Percentiles rank a stretch among this genome's conserved stretches.
phyloP scores from a whole-genome alignment of 2,113 vertebrate genomes.

The Gila orcuttii region DNA sequence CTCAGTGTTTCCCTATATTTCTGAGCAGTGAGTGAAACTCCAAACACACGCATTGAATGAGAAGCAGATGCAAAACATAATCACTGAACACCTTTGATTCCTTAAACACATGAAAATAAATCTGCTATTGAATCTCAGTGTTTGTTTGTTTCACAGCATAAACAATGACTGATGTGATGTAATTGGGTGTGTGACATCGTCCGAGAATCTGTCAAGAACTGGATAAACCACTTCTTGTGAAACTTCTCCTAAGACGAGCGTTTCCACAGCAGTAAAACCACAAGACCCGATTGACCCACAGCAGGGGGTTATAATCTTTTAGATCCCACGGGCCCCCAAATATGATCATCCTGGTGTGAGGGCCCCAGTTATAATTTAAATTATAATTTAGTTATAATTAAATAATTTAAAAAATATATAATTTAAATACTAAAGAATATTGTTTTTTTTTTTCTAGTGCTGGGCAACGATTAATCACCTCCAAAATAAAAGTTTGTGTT shows the following conservation, averaged over 20 bases:
- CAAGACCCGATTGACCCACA: background rate
- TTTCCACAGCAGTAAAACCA: background rate
- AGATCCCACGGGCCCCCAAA: no score
- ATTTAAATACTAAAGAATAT: no score
- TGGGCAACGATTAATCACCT: no score
- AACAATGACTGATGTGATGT: background rate
- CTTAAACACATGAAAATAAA: background rate
- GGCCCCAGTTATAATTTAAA: no score
- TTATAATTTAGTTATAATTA: no score
- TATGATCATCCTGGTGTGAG: no score
- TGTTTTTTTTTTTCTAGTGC: no score
- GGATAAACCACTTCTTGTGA: slow-evolving; percentile 12
- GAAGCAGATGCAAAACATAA: background rate
- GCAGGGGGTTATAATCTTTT: no score
- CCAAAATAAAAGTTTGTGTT: no score
- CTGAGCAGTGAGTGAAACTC: background rate
- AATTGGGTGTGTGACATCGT: background rate
- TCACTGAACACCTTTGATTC: background rate
- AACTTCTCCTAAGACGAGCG: background rate
- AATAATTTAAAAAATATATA: no score
- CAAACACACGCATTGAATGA: background rate
- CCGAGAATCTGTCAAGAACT: background rate
- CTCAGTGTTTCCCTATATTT: background rate
- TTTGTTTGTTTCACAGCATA: background rate
- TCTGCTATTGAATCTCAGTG: background rate